Conservation (phyloP, 2,797 vertebrate species). For the Bryconaethiops microstoma region DNA sequence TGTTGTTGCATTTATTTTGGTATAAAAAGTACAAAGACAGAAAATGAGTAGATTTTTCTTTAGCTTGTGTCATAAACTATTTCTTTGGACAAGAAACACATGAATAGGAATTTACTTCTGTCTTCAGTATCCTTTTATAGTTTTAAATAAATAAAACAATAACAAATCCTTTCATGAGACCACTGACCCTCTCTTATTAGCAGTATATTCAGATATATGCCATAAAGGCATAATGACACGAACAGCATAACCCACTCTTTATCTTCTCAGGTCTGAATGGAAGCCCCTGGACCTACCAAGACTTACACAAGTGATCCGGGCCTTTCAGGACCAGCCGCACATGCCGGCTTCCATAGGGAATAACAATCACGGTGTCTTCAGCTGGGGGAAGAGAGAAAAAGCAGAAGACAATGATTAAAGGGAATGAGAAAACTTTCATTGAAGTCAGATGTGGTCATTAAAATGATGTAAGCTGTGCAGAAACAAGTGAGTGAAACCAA, state of each 20-base stretch:
- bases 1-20: too few relatives aligned
- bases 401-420: constrained; percentile 39
- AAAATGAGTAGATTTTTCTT: too few relatives aligned
- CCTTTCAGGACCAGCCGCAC: constrained; percentile 93
- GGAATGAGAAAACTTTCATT: constrained; percentile 34
- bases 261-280: constrained; percentile 66
- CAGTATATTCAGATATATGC: not conserved
- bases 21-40: too few relatives aligned
- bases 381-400: constrained; percentile 67
- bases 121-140: too few relatives aligned
- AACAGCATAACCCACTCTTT: constrained; percentile 9
- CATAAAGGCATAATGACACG: not conserved
- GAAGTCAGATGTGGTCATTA: constrained; percentile 48
- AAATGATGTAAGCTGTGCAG: constrained; percentile 44
- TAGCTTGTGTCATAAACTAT: too few relatives aligned
- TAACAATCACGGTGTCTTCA: constrained; percentile 87
- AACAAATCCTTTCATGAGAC: too few relatives aligned
- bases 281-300: constrained; percentile 82
- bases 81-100: too few relatives aligned
- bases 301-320: constrained; percentile 98
- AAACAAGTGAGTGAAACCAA: constrained; percentile 41
- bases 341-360: constrained; percentile 93
- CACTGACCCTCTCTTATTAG: not conserved
- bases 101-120: too few relatives aligned
- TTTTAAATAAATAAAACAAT: too few relatives aligned